These are phyloP conservation scores for Tachina fera DNA, from an alignment of 2,888 invertebrate species.

Conservation along the genomic window DNA sequence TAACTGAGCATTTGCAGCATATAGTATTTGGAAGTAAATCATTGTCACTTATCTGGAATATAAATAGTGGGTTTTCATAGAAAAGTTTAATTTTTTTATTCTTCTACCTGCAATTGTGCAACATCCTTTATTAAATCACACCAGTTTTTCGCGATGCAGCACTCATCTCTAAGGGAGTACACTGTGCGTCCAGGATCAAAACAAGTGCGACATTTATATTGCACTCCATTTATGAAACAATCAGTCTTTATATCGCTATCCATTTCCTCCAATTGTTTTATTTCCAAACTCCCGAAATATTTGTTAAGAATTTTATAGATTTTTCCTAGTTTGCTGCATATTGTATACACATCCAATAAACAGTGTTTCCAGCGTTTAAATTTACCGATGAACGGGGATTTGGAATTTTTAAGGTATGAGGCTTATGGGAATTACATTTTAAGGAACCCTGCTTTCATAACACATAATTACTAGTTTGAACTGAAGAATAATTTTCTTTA, in stretches of 20 bases:
- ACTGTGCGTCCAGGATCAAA: slow-evolving; percentile 62
- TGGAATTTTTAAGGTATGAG: too few species aligned
- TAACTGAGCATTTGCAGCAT: slow-evolving; percentile 74
- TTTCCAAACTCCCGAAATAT: neutral
- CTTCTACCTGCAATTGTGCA: slow-evolving; percentile 27
- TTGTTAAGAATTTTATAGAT: neutral
- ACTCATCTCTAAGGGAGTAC: slow-evolving; percentile 21
- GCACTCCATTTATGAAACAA: slow-evolving; percentile 55
- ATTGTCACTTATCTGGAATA: slow-evolving; percentile 17
- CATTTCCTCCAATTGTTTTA: slow-evolving; percentile 4
- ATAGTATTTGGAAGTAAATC: slow-evolving; percentile 75
- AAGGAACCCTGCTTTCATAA: too few species aligned
- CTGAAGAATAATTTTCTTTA: too few species aligned
- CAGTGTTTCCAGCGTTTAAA: too few species aligned
- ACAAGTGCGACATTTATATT: slow-evolving; percentile 65
- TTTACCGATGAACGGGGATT: too few species aligned
- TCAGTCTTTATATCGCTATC: neutral
- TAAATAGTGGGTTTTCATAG: neutral
- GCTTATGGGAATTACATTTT: too few species aligned
- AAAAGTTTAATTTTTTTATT: too few species aligned
- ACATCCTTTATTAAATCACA: slow-evolving; percentile 50
- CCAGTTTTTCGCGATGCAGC: slow-evolving; percentile 30
- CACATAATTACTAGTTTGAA: too few species aligned
- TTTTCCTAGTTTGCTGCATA: neutral
- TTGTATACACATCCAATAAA: slow-evolving; percentile 22